Base-by-base conservation (phyloP, 2,797 vertebrate genomes). In the Melanotaenia trifasciata region DNA sequence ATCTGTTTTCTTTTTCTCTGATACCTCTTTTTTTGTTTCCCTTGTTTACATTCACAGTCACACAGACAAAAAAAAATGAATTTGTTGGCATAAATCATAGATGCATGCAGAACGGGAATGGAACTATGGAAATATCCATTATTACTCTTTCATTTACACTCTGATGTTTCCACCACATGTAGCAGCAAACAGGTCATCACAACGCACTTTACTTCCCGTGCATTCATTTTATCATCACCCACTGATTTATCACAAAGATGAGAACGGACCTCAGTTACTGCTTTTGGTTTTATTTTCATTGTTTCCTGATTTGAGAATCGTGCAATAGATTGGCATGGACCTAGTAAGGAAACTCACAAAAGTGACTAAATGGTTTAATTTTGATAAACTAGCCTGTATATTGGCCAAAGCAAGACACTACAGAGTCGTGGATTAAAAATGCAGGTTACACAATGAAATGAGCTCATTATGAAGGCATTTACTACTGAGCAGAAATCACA, bases 271-370 rank as follows among this genome's bases (percentile, higher is more conserved):
- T 77, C 64, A 74, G 53, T 74, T 50, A 72, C 60, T 84, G 74
- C 79, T 78, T 83, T 63, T 61, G 50, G 20, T 72, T 57, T 68
- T 72, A n/a, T 76, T 4, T 1, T 53, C 47, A 1, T 5, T 24
- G 10, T 70, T 69, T 58, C 38, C 16, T 67, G 33, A 58, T 75
- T 75, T 78, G 28, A 78, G 79, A 88, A 84, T 77, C 74, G 83
- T 90, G 86, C 80, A 90, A 81, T 84, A 73, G 74, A 84, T 66
- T 16, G 30, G 61, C 47, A 80, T 73, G 64, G 78, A 80, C 67
- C 76, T 78, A 67, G 61, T 60, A 43, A 9, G 56, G 13, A 72
- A 76, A 62, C 26, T 24, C 72, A 56, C 32, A 61, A 54, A 58
- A 74, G 33, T 47, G 32, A 56, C 22, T 30, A 69, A 67, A 45